phyloP scores from a whole-genome alignment of 2,797 vertebrate genomes.

The Eulemur mongoz region DNA sequence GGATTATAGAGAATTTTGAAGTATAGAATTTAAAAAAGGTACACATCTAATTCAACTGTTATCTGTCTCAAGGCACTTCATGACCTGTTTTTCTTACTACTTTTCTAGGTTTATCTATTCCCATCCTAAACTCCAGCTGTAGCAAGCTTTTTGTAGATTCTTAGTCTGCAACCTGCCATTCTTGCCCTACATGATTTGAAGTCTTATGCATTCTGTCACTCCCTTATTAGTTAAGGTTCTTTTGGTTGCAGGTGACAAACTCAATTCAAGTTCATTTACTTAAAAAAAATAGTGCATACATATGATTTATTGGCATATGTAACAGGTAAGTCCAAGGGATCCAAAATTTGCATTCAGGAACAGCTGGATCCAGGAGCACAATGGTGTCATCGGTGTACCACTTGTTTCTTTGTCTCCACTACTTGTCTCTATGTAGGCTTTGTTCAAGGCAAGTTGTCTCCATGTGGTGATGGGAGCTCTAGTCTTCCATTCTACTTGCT shows the following conservation, averaged over 20 bases:
- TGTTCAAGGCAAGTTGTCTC: background rate
- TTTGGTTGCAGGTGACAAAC: background rate
- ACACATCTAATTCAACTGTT: background rate
- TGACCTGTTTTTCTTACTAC: background rate
- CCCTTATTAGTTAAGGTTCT: background rate
- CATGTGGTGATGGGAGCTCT: background rate
- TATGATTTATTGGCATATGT: background rate
- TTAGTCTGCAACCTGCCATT: background rate
- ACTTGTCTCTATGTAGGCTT: background rate
- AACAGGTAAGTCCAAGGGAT: background rate
- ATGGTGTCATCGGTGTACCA: accelerated
- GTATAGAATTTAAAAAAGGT: background rate
- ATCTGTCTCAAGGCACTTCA: background rate
- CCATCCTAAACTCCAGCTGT: background rate
- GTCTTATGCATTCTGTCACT: background rate
- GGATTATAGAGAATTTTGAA: background rate
- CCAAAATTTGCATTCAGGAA: background rate
- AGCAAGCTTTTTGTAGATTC: background rate
- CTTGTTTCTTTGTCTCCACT: background rate
- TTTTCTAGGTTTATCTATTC: background rate
- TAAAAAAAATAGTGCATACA: background rate
- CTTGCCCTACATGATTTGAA: background rate
- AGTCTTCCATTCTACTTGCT: background rate
- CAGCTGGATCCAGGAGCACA: background rate
- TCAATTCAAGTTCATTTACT: background rate